These are phyloP conservation scores for Hyperoplus lanceolatus DNA, from an alignment of 2,797 vertebrate species.

Conservation along the genomic window DNA sequence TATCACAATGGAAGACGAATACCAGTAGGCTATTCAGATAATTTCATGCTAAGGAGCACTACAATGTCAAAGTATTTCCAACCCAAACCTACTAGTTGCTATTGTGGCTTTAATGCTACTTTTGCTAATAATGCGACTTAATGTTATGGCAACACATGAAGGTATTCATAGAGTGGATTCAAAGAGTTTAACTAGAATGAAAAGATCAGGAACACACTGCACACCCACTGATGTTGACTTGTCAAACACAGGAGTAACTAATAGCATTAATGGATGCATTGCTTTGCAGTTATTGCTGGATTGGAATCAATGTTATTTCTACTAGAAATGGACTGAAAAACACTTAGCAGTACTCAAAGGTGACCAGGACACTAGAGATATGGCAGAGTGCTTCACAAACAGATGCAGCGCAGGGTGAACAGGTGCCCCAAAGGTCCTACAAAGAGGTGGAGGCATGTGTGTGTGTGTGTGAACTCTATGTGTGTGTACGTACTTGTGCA, in stretches of 20 bases:
- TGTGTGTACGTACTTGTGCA: slow-evolving; percentile 13
- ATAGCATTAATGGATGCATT: background rate
- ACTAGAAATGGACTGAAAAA: background rate
- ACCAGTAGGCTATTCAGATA: background rate
- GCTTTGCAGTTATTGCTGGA: background rate
- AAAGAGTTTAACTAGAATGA: background rate
- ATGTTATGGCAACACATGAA: background rate
- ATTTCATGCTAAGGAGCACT: background rate
- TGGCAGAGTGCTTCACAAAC: slow-evolving; percentile 32
- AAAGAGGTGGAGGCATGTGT: slow-evolving; percentile 52
- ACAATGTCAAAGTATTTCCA: background rate
- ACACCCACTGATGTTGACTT: background rate
- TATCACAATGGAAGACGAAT: background rate
- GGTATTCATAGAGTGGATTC: background rate
- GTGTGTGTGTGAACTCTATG: slow-evolving; percentile 18
- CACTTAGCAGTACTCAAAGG: background rate
- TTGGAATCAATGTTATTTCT: background rate
- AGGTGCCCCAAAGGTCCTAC: slow-evolving; percentile 72
- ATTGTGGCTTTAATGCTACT: background rate
- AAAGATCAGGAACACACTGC: background rate
- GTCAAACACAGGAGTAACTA: background rate
- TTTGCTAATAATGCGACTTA: background rate
- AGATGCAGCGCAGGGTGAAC: slow-evolving; percentile 69
- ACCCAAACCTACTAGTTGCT: background rate
- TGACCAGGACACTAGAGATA: slow-evolving; percentile 20